Conservation (phyloP, 2,888 invertebrate species). For the Pantelozetes paolii region DNA sequence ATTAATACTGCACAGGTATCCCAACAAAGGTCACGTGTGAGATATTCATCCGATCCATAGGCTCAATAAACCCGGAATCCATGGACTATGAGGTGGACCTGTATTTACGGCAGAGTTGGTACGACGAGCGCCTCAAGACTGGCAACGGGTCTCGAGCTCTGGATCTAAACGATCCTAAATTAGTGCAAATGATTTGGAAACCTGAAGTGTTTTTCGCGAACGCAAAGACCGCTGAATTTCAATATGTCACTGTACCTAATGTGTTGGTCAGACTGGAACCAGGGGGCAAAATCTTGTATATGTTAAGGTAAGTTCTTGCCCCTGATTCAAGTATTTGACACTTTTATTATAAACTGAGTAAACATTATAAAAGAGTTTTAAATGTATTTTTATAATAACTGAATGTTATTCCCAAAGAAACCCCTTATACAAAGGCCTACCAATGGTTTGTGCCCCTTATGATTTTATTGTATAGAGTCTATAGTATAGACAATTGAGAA, state of each 20-base stretch:
- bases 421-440: too few species aligned
- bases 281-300: constrained; percentile 49
- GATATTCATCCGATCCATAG: constrained; percentile 49
- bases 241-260: constrained; percentile 50
- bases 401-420: too few species aligned
- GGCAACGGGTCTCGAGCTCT: constrained; percentile 49
- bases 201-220: constrained; percentile 50
- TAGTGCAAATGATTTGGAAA: constrained; percentile 50
- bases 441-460: too few species aligned
- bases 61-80: constrained; percentile 50
- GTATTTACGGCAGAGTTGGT: constrained; percentile 57
- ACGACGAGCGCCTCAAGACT: constrained; percentile 55
- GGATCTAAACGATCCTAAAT: constrained; percentile 54
- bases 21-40: constrained; percentile 48
- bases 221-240: constrained; percentile 49
- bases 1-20: constrained; percentile 46
- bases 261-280: constrained; percentile 49
- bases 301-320: constrained; percentile 50
- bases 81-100: constrained; percentile 57
- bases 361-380: too few species aligned
- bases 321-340: too few species aligned
- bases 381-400: too few species aligned
- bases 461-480: too few species aligned
- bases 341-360: too few species aligned
- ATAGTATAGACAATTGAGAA: too few species aligned